These are phyloP conservation scores for Parotocinclus haroldoi DNA, from an alignment of 2,797 vertebrate genomes.

Conservation along the genomic window DNA sequence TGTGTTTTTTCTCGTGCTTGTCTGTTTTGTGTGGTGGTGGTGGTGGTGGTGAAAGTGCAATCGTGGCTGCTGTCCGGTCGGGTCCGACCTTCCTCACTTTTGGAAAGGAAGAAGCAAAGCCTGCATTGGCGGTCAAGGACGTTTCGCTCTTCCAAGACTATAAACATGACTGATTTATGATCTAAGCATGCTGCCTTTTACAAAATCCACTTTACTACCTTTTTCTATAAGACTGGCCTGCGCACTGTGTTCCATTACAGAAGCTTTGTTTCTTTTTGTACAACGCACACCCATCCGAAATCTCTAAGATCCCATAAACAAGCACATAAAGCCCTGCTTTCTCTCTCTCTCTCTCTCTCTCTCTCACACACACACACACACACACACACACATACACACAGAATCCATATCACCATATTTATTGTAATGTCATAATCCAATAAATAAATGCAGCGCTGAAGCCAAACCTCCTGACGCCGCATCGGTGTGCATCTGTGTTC, in stretches of 20 bases:
- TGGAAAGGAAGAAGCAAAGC: conserved; percentile 79
- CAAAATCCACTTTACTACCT: too few species aligned
- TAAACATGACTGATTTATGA: conserved; percentile 25
- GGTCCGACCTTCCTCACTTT: conserved; percentile 43
- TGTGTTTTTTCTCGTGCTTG: conserved; percentile 68
- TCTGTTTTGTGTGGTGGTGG: conserved; percentile 65
- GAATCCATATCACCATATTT: conserved; percentile 59
- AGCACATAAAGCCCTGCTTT: conserved; percentile 35
- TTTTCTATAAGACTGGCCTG: conserved; percentile 54
- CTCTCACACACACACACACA: conserved; percentile 4
- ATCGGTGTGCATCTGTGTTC: conserved; percentile 62
- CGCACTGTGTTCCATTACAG: conserved; percentile 70
- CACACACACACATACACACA: not conserved
- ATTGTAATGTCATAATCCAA: conserved; percentile 70
- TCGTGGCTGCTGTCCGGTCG: conserved; percentile 65
- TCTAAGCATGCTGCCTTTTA: too few species aligned
- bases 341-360: conserved; percentile 19
- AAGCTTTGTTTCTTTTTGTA: conserved; percentile 79
- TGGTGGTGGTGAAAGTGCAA: conserved; percentile 64
- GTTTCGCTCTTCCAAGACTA: conserved; percentile 55
- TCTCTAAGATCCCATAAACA: conserved; percentile 70
- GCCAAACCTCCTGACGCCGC: conserved; percentile 59
- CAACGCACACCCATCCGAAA: conserved; percentile 68
- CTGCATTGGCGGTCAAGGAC: conserved; percentile 37
- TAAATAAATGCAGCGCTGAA: conserved; percentile 60